Evolutionary conservation across 2,797 vertebrate species (phyloP).

Genomic region (Threskiornis aethiopicus): DNA sequence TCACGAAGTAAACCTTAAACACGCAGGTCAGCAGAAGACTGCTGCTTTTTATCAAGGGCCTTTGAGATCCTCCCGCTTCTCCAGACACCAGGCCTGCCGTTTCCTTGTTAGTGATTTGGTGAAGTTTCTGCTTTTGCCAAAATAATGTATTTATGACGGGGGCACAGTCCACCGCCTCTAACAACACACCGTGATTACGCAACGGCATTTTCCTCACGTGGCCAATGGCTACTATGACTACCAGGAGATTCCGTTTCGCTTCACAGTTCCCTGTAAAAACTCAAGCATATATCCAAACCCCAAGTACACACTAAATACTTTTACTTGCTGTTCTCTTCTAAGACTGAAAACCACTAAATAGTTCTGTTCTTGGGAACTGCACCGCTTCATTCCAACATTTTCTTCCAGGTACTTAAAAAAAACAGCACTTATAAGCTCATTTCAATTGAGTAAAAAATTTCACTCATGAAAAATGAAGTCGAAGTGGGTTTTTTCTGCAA

Average conservation of each 20-base stretch:
- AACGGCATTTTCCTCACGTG: background rate
- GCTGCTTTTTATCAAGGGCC: background rate
- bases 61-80: background rate
- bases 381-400: background rate
- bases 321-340: background rate
- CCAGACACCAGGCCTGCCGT: background rate
- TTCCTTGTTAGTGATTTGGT: no score
- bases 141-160: background rate
- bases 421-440: background rate
- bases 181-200: background rate
- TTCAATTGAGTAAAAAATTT: background rate
- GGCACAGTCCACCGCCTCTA: background rate
- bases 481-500: background rate
- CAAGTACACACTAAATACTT: background rate
- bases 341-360: background rate
- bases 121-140: background rate
- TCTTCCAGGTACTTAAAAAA: background rate
- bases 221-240: background rate
- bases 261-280: background rate
- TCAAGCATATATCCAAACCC: background rate
- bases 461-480: background rate
- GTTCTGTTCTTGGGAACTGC: background rate
- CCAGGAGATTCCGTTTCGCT: background rate
- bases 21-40: fast-evolving
- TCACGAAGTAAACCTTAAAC: fast-evolving